Percentiles rank a stretch among this genome's conserved stretches.
phyloP scores from a whole-genome alignment of 2,888 invertebrate species.

The Nasonovia ribisnigri region DNA sequence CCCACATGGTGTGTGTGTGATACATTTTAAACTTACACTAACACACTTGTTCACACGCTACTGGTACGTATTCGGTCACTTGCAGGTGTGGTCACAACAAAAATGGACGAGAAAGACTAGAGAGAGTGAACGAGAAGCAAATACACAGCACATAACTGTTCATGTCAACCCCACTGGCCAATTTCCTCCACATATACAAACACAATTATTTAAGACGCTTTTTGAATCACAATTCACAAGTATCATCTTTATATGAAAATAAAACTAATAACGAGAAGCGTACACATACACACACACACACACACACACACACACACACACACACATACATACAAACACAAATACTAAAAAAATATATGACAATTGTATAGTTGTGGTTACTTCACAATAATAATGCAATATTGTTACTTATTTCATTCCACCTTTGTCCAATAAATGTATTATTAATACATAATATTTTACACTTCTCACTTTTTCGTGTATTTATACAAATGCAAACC shows the following conservation, averaged over 20 bases:
- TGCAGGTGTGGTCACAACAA: slow-evolving; percentile 10
- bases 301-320: no score
- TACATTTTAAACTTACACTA: background rate
- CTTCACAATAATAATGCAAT: background rate
- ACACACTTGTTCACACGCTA: background rate
- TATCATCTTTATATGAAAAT: slow-evolving; percentile 6
- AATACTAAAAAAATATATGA: background rate
- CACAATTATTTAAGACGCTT: background rate
- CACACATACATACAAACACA: no score
- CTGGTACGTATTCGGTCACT: background rate
- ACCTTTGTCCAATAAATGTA: background rate
- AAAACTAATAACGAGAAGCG: slow-evolving; percentile 18
- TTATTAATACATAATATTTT: background rate
- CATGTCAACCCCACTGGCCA: background rate
- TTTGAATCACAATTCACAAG: slow-evolving; percentile 12
- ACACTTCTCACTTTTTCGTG: background rate
- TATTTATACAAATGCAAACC: background rate
- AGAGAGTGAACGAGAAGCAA: background rate
- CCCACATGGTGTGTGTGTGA: background rate
- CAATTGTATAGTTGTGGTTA: background rate
- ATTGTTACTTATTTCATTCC: background rate
- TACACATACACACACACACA: background rate
- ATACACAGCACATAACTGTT: slow-evolving; percentile 1
- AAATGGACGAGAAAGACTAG: background rate
- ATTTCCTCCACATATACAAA: background rate